These are phyloP conservation scores for Syngnathoides biaculeatus DNA, from an alignment of 2,113 vertebrate species.

Conservation along the genomic window DNA sequence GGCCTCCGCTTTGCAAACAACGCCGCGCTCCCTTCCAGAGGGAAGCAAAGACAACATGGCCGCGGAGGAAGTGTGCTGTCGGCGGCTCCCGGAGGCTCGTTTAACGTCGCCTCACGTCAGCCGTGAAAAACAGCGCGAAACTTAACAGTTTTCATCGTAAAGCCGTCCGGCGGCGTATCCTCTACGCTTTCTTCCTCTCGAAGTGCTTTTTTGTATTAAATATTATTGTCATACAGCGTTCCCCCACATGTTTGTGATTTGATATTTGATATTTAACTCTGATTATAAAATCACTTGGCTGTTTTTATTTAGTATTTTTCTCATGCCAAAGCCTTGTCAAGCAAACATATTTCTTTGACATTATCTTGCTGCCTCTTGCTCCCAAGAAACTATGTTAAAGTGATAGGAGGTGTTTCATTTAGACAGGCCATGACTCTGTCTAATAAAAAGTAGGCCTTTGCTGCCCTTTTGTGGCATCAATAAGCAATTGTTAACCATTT, in stretches of 20 bases:
- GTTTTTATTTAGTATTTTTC: too few relatives aligned
- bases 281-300: too few relatives aligned
- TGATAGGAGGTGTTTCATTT: too few relatives aligned
- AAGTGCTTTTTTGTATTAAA: neutral
- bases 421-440: too few relatives aligned
- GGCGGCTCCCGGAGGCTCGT: neutral
- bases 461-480: too few relatives aligned
- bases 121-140: slow-evolving; percentile 2
- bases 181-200: neutral
- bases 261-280: too few relatives aligned
- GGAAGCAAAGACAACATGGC: slow-evolving; percentile 31
- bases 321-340: too few relatives aligned
- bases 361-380: too few relatives aligned
- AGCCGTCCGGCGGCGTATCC: neutral
- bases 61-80: neutral
- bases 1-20: slow-evolving; percentile 53
- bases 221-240: neutral
- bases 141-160: slow-evolving; percentile 4
- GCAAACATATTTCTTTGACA: too few relatives aligned
- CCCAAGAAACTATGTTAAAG: too few relatives aligned
- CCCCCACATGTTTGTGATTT: neutral
- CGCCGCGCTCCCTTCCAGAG: slow-evolving; percentile 28
- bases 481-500: too few relatives aligned
- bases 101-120: neutral
- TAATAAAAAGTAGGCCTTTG: too few relatives aligned